Evolutionary conservation across 2,797 vertebrate species (phyloP), one percentile per base, ranked within the genome.

Genomic region (Eleutherodactylus coqui): DNA sequence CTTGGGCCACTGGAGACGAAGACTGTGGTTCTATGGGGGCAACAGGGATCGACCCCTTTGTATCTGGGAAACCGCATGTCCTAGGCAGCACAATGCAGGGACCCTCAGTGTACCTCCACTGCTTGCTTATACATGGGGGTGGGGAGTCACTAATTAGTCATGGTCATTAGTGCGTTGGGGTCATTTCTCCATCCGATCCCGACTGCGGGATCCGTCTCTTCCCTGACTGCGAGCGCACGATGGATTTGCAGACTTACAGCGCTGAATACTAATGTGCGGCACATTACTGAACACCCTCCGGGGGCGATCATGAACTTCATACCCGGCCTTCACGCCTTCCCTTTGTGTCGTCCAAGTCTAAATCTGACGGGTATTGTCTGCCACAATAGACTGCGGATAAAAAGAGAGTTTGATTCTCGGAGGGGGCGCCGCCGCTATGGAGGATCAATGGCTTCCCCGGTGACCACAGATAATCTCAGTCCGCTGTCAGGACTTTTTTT

Each of bases 321-420:
- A 90, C 89, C 62, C 89, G 90, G 92, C 67, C 81, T 51, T 45
- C 38, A 70, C 51, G n/a, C 62, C 41, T 67, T 73, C 69, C 17
- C 53, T 82, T 81, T 75, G 85, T 76, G 24, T 86, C 72, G 16
- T 88, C 90, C 88, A 84, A 83, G 88, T 87, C 19, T 85, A 89
- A 87, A 53, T 89, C 72, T 93, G 91, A 93, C 89, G 91, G 90
- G 90, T 84, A 83, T 83, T 38, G 88, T 88, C 21, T 88, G 88
- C 86, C 89, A 94, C 92, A 94, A 92, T 90, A 88, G 90, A 89
- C 81, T 87, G 85, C 55, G 60, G 83, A 90, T 92, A 91, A 67
- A 75, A 84, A 87, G 87, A 85, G 86, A 83, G 77, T 47, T 77
- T 41, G 43, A 14, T 83, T 79, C 91, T 91, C 87, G 92, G 93